Conservation (phyloP, 2,797 vertebrate species). For the Squalus acanthias region DNA sequence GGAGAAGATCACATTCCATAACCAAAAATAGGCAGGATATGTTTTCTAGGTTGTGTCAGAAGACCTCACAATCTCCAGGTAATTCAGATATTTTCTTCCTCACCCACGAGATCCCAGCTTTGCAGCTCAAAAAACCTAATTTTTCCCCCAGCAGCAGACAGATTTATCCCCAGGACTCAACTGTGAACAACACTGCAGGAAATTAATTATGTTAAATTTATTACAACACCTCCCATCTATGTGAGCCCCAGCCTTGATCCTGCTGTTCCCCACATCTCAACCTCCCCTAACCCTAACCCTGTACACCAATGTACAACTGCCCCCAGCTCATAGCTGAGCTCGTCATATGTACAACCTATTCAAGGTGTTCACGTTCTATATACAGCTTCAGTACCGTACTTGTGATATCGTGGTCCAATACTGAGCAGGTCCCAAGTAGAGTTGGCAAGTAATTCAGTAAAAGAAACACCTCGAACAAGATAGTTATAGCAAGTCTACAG, state of each 20-base stretch:
- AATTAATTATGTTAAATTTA: not conserved
- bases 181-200: not conserved
- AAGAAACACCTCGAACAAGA: not conserved
- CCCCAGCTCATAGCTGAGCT: too few species aligned
- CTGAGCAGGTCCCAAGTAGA: not conserved
- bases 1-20: not conserved
- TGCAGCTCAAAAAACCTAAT: not conserved
- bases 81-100: not conserved
- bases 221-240: not conserved
- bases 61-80: not conserved
- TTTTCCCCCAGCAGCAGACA: not conserved
- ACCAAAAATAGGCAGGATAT: not conserved
- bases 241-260: not conserved
- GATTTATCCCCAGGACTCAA: not conserved
- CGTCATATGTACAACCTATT: too few species aligned
- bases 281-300: too few species aligned
- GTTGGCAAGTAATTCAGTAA: not conserved
- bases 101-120: not conserved
- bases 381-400: not conserved
- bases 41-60: not conserved
- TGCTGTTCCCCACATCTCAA: not conserved
- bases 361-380: not conserved
- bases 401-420: not conserved
- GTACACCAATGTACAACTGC: too few species aligned
- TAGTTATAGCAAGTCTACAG: not conserved